A percentile compares a stretch with the other conserved stretches of the same genome.
Evolutionary conservation across 2,797 vertebrate genomes (phyloP).

Genomic region (Argentina silus): DNA sequence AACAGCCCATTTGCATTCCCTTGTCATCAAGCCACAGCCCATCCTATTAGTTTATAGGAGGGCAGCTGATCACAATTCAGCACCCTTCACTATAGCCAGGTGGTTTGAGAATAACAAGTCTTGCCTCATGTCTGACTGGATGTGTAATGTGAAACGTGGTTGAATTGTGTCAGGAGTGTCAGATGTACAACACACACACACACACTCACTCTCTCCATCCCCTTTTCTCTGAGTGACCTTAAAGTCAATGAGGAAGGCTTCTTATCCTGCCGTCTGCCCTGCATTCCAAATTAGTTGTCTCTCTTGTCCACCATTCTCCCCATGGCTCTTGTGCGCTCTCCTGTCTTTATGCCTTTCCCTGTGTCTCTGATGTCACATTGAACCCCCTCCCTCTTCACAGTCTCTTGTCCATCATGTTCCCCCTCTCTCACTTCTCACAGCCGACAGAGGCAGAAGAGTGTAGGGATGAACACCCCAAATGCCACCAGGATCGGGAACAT

Average conservation of each 20-base stretch:
- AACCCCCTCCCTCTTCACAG: constrained; percentile 30
- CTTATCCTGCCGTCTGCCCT: constrained; percentile 46
- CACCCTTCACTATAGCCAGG: background rate
- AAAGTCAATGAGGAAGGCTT: constrained; percentile 29
- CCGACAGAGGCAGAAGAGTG: constrained; percentile 98
- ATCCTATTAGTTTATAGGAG: constrained; percentile 27
- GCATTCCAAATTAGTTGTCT: constrained; percentile 48
- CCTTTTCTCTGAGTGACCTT: constrained; percentile 23
- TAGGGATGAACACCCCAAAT: constrained; percentile 99
- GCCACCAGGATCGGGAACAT: constrained; percentile 99
- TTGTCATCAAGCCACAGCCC: constrained; percentile 25
- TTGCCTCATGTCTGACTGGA: constrained; percentile 40
- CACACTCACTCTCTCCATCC: constrained; percentile 39
- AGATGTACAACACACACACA: constrained; percentile 43
- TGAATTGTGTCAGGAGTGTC: constrained; percentile 60
- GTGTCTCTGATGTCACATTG: constrained; percentile 40
- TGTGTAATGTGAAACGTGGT: constrained; percentile 60
- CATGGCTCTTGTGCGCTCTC: constrained; percentile 36
- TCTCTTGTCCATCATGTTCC: constrained; percentile 58
- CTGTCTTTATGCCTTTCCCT: constrained; percentile 50
- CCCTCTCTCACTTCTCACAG: constrained; percentile 81
- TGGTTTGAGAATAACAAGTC: constrained; percentile 43
- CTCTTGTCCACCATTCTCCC: constrained; percentile 34
- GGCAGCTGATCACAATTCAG: constrained; percentile 48
- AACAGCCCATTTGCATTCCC: constrained; percentile 1